phyloP scores from a whole-genome alignment of 2,113 vertebrate species.

The Polyodon spathula region DNA sequence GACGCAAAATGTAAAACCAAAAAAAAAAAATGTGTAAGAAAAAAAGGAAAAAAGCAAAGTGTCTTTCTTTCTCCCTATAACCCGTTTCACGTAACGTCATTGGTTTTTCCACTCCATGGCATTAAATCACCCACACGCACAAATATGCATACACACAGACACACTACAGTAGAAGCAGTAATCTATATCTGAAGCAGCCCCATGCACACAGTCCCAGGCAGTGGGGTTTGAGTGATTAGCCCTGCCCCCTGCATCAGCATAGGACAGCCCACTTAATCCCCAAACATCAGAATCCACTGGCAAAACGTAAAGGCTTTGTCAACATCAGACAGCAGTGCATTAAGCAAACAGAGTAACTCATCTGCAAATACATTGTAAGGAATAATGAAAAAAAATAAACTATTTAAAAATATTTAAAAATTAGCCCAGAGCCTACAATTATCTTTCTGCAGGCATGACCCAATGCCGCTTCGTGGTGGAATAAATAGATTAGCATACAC shows the following conservation, averaged over 20 bases:
- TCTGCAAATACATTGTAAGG: no score
- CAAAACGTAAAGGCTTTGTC: not conserved
- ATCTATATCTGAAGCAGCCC: not conserved
- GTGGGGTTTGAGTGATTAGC: not conserved
- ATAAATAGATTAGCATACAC: not conserved
- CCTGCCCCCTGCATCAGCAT: not conserved
- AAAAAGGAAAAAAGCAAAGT: not conserved
- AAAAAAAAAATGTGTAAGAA: not conserved
- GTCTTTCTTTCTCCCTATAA: not conserved
- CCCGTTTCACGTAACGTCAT: not conserved
- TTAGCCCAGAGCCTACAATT: not conserved
- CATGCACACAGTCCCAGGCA: not conserved
- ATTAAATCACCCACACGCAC: slow-evolving; percentile 1
- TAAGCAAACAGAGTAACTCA: no score
- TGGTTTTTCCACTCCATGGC: not conserved
- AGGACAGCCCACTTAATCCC: not conserved
- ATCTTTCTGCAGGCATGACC: not conserved
- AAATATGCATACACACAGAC: not conserved
- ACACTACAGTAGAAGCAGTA: not conserved
- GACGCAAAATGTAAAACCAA: no score
- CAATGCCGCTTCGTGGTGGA: not conserved
- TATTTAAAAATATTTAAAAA: no score
- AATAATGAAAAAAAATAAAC: no score
- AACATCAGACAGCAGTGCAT: not conserved
- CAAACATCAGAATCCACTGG: not conserved